Conservation (phyloP, 1,140 invertebrate genomes). For the Agrypnia vestita region DNA sequence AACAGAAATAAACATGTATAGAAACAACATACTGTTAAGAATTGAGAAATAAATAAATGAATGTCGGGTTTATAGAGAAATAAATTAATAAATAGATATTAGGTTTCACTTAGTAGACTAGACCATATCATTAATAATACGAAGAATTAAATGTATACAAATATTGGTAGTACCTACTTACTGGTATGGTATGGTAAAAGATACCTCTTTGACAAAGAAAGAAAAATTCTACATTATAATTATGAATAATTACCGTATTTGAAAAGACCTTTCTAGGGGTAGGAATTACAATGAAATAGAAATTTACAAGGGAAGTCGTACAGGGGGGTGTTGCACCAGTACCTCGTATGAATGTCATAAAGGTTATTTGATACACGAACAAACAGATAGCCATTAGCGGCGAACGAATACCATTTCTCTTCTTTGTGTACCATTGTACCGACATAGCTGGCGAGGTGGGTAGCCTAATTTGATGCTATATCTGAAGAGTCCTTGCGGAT, state of each 20-base stretch:
- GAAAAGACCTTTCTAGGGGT: constrained; percentile 45
- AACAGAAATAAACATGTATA: too few relatives aligned
- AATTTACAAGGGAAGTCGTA: constrained; percentile 27
- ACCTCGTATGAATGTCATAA: constrained; percentile 50
- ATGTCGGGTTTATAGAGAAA: too few relatives aligned
- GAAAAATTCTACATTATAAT: constrained; percentile 47
- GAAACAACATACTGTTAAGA: too few relatives aligned
- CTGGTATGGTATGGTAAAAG: constrained; percentile 44
- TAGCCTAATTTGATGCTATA: too few relatives aligned
- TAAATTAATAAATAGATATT: too few relatives aligned
- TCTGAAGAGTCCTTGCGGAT: too few relatives aligned
- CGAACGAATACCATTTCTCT: constrained; percentile 56
- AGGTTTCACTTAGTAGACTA: too few relatives aligned
- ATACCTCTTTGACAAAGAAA: constrained; percentile 52
- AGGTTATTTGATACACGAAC: constrained; percentile 58
- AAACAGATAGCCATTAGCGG: constrained; percentile 60
- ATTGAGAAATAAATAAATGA: too few relatives aligned
- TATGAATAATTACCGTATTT: constrained; percentile 48
- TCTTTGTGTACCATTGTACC: constrained; percentile 32
- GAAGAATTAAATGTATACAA: too few relatives aligned
- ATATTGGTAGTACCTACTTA: too few relatives aligned
- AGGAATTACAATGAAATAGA: constrained; percentile 27
- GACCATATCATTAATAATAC: constrained; percentile 37
- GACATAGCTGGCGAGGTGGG: too few relatives aligned
- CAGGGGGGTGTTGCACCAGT: constrained; percentile 2